Percentiles rank a stretch among this genome's conserved stretches.
Conservation (phyloP, 2,113 vertebrate species). For the Rhinolophus ferrumequinum region DNA sequence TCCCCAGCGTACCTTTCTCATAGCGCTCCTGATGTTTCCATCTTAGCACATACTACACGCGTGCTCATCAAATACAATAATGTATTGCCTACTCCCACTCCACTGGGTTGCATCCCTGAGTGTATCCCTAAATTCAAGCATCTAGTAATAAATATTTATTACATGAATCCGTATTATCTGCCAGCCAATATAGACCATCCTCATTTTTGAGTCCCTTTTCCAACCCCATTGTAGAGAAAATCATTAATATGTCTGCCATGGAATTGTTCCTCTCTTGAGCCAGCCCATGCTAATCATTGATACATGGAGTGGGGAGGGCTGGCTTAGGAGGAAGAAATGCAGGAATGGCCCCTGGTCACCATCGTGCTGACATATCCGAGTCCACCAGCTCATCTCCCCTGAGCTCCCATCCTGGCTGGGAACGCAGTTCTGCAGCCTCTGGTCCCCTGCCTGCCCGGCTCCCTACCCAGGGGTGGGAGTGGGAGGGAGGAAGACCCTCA, state of each 20-base stretch:
- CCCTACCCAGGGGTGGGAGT: too few relatives aligned
- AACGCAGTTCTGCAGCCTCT: neutral
- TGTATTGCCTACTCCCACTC: neutral
- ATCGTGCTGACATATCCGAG: neutral
- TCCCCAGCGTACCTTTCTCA: neutral
- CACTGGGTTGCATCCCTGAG: neutral
- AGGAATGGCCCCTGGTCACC: neutral
- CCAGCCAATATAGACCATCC: neutral
- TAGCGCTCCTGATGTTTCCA: neutral
- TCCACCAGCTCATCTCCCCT: neutral
- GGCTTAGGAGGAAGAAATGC: neutral
- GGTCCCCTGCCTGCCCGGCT: neutral
- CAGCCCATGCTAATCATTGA: neutral
- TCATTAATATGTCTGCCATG: neutral
- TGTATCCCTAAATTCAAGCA: neutral
- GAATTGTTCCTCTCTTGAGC: neutral
- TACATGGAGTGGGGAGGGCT: too few relatives aligned
- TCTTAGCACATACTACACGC: neutral
- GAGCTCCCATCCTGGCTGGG: neutral
- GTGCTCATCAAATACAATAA: neutral
- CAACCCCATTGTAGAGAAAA: neutral
- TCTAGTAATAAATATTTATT: neutral
- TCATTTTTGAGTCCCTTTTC: neutral
- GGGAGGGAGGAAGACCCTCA: neutral
- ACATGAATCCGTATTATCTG: neutral